Evolutionary conservation across 2,888 invertebrate genomes (phyloP), one percentile per base, ranked within the genome.

Genomic region (Dioctria linearis): DNA sequence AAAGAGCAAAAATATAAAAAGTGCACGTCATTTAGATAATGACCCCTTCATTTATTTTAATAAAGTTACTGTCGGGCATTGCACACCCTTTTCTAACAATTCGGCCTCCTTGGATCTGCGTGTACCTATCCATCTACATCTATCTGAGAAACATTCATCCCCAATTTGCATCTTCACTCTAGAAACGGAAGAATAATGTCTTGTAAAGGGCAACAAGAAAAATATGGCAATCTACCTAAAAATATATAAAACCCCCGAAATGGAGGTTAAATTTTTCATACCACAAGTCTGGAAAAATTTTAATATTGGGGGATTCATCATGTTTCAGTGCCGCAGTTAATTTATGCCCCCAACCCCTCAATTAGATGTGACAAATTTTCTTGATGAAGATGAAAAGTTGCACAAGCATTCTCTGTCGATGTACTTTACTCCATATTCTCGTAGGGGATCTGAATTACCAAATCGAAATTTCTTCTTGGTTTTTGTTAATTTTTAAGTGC

Each of bases 11-110:
- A 54, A 25, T 2, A 66, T 54, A 54, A 66, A 76, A 80, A 80
- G 76, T 63, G 69, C 75, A 51, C 59, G 79, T 71, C 80, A 76
- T 80, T 79, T 76, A 79, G 42, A 69, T 80, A 79, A 82, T 80
- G 82, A 80, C 82, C 80, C 79, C 65, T 82, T 80, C 80, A 82
- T 82, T 82, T 82, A 82, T 82, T 71, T 82, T 82, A 82, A 82
- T 82, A 82, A 82, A 82, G 82, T 82, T 80, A 80, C 5, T 76
- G 75, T 65, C 75, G 63, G 59, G 66, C 37, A 66, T 13, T 61
- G 76, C 65, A 78, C 65, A 54, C 66, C 54, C 78, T 66, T 63
- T 54, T 54, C 13, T 25, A 25, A 25, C 13, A 78, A 54, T 66
- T 65, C 51, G 39, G 54, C 66, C 40, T 42, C 25, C 54, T 37